Evolutionary conservation across 1,140 invertebrate species (phyloP), one percentile per base, ranked within the genome.

Genomic region (Megalonaias nervosa): DNA sequence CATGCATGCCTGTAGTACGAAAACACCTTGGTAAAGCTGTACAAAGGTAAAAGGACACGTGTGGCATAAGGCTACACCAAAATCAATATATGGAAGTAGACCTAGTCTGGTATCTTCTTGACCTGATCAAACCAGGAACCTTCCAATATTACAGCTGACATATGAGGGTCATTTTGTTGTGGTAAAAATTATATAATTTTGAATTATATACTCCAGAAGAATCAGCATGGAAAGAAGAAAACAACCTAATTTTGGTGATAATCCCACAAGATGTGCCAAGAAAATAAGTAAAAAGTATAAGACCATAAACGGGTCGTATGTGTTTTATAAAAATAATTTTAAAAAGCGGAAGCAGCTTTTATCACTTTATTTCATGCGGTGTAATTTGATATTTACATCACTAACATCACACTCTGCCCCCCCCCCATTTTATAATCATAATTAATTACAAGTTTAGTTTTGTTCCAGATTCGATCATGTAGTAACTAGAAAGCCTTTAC

Each of bases 81-180:
- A 60, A 14, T 13, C 31, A n/a, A 14, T 77, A 81, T 71, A 66
- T 61, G 0, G n/a, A 26, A 13, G 76, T 76, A 16, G 80, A 81
- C 57, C 21, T 60, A 16, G 76, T 81, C 9, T 79, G 72, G 67
- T 77, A 56, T 55, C 68, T 71, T 14, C 21, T 61, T 21, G 68
- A 55, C 17, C 21, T 1, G 31, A 64, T 55, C 26, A 65, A 66
- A 57, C 2, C 58, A 58, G 75, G 68, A 16, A 26, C 55, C 57
- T 17, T 58, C 48, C 67, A n/a, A 77, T 71, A 57, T 23, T 77
- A 31, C 31, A 77, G 23, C 48, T 21, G 55, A 26, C 69, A 11
- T 76, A 76, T 31, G 69, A 60, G 17, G 79, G 70, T 11, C 68
- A 67, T 13, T 71, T 38, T 72, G n/a, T 76, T 21, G 66, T 80